Evolutionary conservation across 2,797 vertebrate genomes (phyloP).

Genomic region (Clarias fuscus): DNA sequence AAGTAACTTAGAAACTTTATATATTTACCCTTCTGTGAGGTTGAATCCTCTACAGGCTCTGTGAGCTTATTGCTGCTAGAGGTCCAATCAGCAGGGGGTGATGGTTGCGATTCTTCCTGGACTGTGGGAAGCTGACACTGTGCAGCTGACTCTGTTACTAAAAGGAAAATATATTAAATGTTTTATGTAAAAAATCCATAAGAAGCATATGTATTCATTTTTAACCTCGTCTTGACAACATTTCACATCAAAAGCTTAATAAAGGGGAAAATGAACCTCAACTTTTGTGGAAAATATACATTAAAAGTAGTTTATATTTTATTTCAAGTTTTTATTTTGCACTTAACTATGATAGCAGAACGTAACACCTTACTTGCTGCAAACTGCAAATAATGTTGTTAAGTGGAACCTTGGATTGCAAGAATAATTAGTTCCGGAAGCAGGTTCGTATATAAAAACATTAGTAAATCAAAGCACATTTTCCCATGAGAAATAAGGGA

Average conservation of each 20-base stretch:
- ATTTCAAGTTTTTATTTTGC: background rate
- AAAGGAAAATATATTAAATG: constrained; percentile 20
- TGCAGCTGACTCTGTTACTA: constrained; percentile 29
- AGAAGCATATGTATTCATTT: background rate
- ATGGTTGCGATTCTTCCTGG: background rate
- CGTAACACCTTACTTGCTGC: background rate
- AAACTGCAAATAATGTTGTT: background rate
- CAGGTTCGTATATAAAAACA: too few relatives aligned
- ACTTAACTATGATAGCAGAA: background rate
- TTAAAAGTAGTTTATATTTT: background rate
- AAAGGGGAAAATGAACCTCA: background rate
- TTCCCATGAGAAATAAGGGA: too few relatives aligned
- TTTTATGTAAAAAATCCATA: background rate
- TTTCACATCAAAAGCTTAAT: background rate
- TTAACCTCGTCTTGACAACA: too few relatives aligned
- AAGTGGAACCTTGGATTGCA: too few relatives aligned
- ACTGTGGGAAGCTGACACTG: too few relatives aligned
- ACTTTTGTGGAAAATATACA: background rate
- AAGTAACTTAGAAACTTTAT: background rate
- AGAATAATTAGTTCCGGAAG: too few relatives aligned
- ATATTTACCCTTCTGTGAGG: constrained; percentile 40
- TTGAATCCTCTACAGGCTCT: constrained; percentile 7
- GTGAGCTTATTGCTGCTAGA: background rate
- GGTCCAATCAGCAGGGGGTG: constrained; percentile 5
- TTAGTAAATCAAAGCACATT: too few relatives aligned